A percentile compares a stretch with the other conserved stretches of the same genome.
These are phyloP conservation scores for Brachypteracias leptosomus DNA, from an alignment of 2,113 vertebrate genomes.

Conservation along the genomic window DNA sequence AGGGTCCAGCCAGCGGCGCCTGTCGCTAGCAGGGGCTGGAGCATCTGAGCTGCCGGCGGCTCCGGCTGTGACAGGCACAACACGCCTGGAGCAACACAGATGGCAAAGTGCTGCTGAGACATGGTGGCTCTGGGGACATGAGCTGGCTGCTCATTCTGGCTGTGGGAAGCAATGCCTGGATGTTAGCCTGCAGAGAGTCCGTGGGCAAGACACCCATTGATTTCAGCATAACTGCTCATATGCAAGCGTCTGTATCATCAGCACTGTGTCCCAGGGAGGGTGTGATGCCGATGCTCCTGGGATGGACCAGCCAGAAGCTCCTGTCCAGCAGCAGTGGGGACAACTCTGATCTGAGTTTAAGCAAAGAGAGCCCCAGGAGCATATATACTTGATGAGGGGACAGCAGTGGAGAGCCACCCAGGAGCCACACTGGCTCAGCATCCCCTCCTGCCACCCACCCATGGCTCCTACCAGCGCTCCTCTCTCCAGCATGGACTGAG, in stretches of 20 bases:
- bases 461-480: not conserved
- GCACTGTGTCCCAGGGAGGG: rapidly evolving
- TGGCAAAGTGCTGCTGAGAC: not conserved
- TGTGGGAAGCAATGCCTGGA: not conserved
- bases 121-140: rapidly evolving
- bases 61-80: not conserved
- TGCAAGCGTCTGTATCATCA: not conserved
- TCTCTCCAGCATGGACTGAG: not conserved
- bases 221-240: not conserved
- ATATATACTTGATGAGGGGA: rapidly evolving
- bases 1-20: not conserved
- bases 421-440: not conserved
- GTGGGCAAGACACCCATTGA: rapidly evolving
- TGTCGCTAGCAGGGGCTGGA: not conserved
- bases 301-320: not conserved
- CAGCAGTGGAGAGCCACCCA: not conserved
- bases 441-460: not conserved
- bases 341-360: rapidly evolving
- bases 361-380: not conserved
- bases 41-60: not conserved
- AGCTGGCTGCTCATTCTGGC: not conserved
- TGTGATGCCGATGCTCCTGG: not conserved
- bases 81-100: not conserved
- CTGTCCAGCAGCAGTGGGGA: too few relatives aligned
- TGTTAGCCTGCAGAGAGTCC: rapidly evolving